Conservation (phyloP, 1,140 invertebrate genomes). For the Pseudomyrmex gracilis region DNA sequence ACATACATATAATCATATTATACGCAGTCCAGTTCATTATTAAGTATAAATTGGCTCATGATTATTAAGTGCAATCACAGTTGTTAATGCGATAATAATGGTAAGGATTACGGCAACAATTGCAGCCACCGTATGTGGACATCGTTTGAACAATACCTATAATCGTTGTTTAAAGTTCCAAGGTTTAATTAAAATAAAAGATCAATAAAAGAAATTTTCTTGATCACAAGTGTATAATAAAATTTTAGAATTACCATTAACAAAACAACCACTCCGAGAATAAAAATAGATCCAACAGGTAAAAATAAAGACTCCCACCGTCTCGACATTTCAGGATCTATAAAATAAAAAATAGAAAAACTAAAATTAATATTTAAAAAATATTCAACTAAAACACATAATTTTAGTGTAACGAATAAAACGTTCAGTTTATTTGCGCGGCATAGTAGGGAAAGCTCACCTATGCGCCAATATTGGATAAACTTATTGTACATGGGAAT, state of each 20-base stretch:
- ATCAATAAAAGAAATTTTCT: conserved; percentile 16
- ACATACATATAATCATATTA: conserved; percentile 17
- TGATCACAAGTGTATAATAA: background rate
- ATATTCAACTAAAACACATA: too few relatives aligned
- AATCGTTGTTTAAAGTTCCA: conserved; percentile 49
- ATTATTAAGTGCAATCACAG: conserved; percentile 71
- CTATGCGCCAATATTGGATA: conserved; percentile 75
- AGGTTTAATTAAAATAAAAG: conserved; percentile 29
- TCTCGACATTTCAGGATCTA: conserved; percentile 74
- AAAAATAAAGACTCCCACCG: conserved; percentile 77
- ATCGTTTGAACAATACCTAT: conserved; percentile 81
- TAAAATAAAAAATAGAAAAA: conserved; percentile 31
- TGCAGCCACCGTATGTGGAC: conserved; percentile 76
- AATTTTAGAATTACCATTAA: conserved; percentile 77
- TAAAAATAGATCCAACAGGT: conserved; percentile 77
- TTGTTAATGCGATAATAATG: conserved; percentile 75
- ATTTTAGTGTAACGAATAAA: too few relatives aligned
- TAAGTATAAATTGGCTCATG: conserved; percentile 77
- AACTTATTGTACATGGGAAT: conserved; percentile 61
- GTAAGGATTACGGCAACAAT: conserved; percentile 77
- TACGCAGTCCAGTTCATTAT: background rate
- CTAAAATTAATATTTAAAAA: background rate
- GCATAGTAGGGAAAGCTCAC: conserved; percentile 58
- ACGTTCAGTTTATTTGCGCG: too few relatives aligned
- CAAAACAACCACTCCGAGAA: conserved; percentile 76